Base-by-base conservation (phyloP, 1,140 invertebrate genomes). In the Zaprionus inermis region DNA sequence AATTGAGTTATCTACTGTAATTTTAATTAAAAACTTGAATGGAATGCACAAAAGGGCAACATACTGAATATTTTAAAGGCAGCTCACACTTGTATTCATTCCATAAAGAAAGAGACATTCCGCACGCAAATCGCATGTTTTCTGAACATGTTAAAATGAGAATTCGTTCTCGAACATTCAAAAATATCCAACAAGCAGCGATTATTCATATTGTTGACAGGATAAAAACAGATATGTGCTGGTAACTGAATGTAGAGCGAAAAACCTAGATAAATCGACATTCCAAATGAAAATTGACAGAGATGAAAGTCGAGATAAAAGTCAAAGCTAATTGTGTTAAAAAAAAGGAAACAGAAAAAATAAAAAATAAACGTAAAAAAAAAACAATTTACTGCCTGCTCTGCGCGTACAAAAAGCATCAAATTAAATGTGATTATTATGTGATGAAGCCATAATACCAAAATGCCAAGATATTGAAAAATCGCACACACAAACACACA, bases 371-470 rank as follows among this genome's bases (percentile, higher is more conserved):
- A 49, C 11, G 38, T 12, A 44, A 11, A 38, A 41, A 11, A 38
- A 41, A 41, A 58, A 16, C 44, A 46, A 20, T 16, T 44, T 24
- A 9, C 14, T 49, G 28, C 5, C 12, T 36, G 11, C 34, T 14
- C 12, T 36, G 34, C 14, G 38, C 38, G 14, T 16, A 9, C 14
- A 16, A 41, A 41, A 7, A 41, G 5, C 38, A 44, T 44, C 44
- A 49, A 54, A 64, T 38, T 65, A 24, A 24, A 54, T 54, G 51
- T 28, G 51, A 54, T 54, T 54, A 54, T 24, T 28, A 54, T 16
- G 24, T 41, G 51, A 9, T 38, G 22, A 41, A 18, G 49, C 16
- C 52, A 34, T 20, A 18, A 54, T 11, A 30, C 36, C 51, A 30
- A 44, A 44, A 64, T 54, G 49, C 32, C 34, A 18, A 20, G 10